A percentile compares a stretch with the other conserved stretches of the same genome.
Evolutionary conservation across 2,113 vertebrate genomes (phyloP).

Genomic region (Syrrhaptes paradoxus): DNA sequence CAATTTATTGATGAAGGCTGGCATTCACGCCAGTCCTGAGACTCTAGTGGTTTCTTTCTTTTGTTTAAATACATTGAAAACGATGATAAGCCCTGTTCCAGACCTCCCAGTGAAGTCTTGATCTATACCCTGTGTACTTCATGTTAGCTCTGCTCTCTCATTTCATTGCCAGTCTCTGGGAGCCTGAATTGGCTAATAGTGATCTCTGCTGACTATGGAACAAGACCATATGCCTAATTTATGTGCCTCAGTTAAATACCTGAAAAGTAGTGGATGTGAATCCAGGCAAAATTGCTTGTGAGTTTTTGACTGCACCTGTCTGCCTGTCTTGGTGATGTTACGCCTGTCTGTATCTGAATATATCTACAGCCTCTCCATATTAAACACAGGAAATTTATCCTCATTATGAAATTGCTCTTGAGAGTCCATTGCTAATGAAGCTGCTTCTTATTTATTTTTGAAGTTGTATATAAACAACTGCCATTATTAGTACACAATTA

Average conservation of each 20-base stretch:
- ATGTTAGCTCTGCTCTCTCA: not conserved
- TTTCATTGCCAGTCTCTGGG: not conserved
- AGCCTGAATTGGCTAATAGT: not conserved
- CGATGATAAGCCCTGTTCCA: not conserved
- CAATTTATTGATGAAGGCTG: not conserved
- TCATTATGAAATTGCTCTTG: conserved; percentile 57
- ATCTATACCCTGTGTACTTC: not conserved
- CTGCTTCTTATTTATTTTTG: conserved; percentile 67
- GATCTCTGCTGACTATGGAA: not conserved
- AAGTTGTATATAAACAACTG: conserved; percentile 65
- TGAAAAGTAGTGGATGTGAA: not conserved
- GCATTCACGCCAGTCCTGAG: not conserved
- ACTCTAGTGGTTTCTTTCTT: not conserved
- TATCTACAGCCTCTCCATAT: not conserved
- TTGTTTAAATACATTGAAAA: not conserved
- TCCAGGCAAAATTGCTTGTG: not conserved
- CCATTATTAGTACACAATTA: conserved; percentile 75
- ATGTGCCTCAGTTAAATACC: not conserved
- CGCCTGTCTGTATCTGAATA: conserved; percentile 5
- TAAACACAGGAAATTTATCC: conserved; percentile 52
- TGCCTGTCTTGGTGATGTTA: not conserved
- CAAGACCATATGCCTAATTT: not conserved
- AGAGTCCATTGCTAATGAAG: conserved; percentile 66
- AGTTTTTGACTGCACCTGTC: not conserved
- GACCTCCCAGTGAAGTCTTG: not conserved